Evolutionary conservation across 2,888 invertebrate species (phyloP).

Genomic region (Eurois occulta): DNA sequence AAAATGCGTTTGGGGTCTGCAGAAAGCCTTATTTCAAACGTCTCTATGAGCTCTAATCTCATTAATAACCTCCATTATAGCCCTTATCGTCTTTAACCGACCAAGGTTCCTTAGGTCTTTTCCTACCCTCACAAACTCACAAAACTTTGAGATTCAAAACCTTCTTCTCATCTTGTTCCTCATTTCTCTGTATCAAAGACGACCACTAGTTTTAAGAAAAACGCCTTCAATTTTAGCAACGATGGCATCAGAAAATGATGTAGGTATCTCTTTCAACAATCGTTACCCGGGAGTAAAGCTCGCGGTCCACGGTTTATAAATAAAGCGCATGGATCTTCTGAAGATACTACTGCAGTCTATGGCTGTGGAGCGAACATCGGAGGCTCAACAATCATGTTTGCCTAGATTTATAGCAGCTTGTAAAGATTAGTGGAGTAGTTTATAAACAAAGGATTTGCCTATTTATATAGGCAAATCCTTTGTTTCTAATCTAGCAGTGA

Average conservation of each 20-base stretch:
- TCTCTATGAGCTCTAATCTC: too few relatives aligned
- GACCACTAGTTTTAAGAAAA: too few relatives aligned
- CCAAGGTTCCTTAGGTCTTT: neutral
- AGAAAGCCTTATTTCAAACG: neutral
- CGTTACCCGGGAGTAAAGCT: neutral
- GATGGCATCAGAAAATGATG: neutral
- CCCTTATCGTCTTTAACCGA: too few relatives aligned
- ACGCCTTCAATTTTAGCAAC: neutral
- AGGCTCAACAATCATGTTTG: constrained; percentile 64
- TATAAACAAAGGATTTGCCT: constrained; percentile 56
- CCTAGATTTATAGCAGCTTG: constrained; percentile 65
- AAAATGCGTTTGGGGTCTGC: neutral
- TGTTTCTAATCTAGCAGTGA: constrained; percentile 45
- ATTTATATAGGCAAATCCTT: too few relatives aligned
- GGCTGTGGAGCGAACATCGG: constrained; percentile 58
- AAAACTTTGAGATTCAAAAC: neutral
- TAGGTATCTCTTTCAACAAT: neutral
- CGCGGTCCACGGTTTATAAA: neutral
- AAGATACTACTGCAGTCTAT: neutral
- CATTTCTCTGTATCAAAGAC: neutral
- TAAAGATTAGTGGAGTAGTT: constrained; percentile 56
- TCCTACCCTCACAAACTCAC: too few relatives aligned
- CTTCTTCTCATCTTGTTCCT: neutral
- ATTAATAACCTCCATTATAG: neutral
- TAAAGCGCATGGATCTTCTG: constrained; percentile 28